phyloP scores from a whole-genome alignment of 2,888 invertebrate species.

The Seira musarum region DNA sequence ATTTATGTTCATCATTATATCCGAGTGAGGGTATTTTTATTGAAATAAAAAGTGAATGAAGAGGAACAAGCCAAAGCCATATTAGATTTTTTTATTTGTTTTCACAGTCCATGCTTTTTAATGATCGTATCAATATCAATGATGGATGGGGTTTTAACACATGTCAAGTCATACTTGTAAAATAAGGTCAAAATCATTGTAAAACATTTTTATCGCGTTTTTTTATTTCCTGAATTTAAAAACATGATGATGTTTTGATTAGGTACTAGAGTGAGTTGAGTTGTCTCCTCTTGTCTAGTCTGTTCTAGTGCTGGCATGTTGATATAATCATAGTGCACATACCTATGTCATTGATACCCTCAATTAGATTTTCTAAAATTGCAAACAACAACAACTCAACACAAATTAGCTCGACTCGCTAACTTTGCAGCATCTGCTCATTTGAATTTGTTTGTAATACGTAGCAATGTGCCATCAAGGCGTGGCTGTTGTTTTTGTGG shows the following conservation, averaged over 20 bases:
- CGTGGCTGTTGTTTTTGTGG: not conserved
- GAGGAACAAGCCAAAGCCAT: not conserved
- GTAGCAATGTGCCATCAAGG: not conserved
- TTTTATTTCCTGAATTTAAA: not conserved
- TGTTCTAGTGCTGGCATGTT: no score
- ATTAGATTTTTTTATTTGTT: not conserved
- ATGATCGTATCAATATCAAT: not conserved
- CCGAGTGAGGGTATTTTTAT: not conserved
- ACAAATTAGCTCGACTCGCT: no score
- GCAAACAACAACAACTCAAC: no score
- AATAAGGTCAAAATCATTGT: conserved; percentile 8
- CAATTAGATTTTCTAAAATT: no score
- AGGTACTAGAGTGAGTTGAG: not conserved
- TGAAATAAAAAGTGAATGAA: not conserved
- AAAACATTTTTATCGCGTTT: not conserved
- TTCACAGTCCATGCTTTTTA: not conserved
- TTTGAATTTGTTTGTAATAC: no score
- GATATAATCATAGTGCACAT: no score
- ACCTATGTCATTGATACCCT: no score
- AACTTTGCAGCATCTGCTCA: no score
- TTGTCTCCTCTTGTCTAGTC: not conserved
- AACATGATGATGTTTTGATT: not conserved
- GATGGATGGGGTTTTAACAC: not conserved
- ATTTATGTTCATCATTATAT: not conserved
- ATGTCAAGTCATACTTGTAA: conserved; percentile 1